Evolutionary conservation across 1,140 invertebrate genomes (phyloP).

Genomic region (Venustaconcha ellipsiformis): DNA sequence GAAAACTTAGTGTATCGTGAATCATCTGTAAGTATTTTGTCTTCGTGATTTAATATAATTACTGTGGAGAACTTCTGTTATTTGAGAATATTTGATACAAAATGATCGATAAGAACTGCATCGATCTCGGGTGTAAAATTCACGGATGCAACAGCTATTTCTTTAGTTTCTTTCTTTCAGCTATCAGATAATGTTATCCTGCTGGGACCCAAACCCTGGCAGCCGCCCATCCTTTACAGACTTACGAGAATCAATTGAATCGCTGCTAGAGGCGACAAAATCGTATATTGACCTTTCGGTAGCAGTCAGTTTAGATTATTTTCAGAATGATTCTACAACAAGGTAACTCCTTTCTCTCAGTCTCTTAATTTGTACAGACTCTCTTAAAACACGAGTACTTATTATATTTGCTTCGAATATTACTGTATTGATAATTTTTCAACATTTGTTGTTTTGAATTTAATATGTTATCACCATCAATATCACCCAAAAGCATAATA

Average conservation of each 20-base stretch:
- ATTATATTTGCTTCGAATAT: too few species aligned
- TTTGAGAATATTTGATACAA: neutral
- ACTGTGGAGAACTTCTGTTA: neutral
- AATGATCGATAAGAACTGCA: too few species aligned
- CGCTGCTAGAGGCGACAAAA: constrained; percentile 47
- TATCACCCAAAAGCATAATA: too few species aligned
- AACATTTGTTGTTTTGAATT: too few species aligned
- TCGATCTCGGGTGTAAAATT: neutral
- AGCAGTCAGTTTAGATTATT: constrained; percentile 45
- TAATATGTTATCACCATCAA: too few species aligned
- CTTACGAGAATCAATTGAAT: constrained; percentile 79
- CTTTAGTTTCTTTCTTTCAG: constrained; percentile 31
- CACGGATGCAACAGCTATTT: neutral
- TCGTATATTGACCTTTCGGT: constrained; percentile 59
- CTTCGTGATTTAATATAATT: neutral
- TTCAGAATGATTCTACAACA: neutral
- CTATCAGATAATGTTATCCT: constrained; percentile 82
- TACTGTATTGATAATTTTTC: too few species aligned
- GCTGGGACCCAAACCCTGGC: constrained; percentile 84
- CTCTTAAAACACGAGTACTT: too few species aligned
- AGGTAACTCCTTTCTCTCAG: too few species aligned
- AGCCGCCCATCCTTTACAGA: constrained; percentile 82
- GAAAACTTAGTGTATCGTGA: too few species aligned
- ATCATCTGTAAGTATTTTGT: neutral
- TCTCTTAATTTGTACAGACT: too few species aligned